Base-by-base conservation (phyloP, 2,888 invertebrate genomes). In the Dioctria linearis region DNA sequence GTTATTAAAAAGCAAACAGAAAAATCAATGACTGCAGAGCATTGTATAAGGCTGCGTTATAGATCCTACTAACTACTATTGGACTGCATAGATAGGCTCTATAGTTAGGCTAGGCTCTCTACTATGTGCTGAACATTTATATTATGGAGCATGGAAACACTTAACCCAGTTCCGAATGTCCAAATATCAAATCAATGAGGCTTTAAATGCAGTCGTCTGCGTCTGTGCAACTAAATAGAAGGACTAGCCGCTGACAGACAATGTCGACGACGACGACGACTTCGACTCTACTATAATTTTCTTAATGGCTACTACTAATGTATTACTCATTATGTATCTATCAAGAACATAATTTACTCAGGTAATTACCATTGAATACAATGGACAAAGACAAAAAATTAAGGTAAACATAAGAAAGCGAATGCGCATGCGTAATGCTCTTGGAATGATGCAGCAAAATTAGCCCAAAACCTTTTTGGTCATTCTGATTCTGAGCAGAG, bases 141-240 rank as follows among this genome's bases (percentile, higher is more conserved):
- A 59, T 75, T 25, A 59, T 75, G 73, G 40, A 57, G 43, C 43
- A 59, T 25, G 43, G 42, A 59, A 59, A 59, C 73, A 75, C 73
- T 75, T 75, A 75, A 75, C 73, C 73, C 59, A 75, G 73, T 59
- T 75, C 37, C 43, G 59, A 75, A 75, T 75, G 73, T 75, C 73
- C 73, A 75, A 75, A 75, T 75, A 75, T 57, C 43, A 13, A 75
- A 59, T 75, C 73, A 75, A 75, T 75, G 73, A 75, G 73, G 43
- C 73, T 75, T 59, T 75, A 59, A 69, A 39, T 69, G 49, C 51
- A 69, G 69, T 59, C 59, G 57, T 42, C 73, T 75, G 49, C 59
- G 73, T 59, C 57, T 9, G 40, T 40, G 57, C 25, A 25, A 25
- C 25, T 25, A 0, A 25, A 25, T 25, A 25, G 25, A 25, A 25